A percentile compares a stretch with the other conserved stretches of the same genome.
Evolutionary conservation across 2,113 vertebrate genomes (phyloP).

Genomic region (Peromyscus polionotus): DNA sequence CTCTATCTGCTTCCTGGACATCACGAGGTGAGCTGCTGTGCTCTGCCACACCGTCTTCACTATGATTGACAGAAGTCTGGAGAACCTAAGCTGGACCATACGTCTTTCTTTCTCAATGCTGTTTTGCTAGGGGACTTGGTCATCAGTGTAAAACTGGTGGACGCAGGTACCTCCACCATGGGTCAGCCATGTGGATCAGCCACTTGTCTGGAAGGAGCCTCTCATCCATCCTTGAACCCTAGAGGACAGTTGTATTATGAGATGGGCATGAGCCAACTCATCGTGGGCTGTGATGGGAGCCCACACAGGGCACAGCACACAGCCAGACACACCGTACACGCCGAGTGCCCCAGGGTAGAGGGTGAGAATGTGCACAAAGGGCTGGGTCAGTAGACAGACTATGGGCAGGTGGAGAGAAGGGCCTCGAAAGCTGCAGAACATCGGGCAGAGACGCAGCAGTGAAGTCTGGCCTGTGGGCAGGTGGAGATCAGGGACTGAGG

Average conservation of each 20-base stretch:
- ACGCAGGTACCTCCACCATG: neutral
- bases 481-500: neutral
- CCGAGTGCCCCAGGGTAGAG: neutral
- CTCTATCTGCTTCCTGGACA: neutral
- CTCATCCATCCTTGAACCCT: neutral
- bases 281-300: neutral
- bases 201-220: neutral
- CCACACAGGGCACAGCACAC: too few species aligned
- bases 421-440: neutral
- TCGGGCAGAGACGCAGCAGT: neutral
- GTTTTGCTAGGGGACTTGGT: neutral
- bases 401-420: neutral
- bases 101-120: neutral
- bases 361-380: neutral
- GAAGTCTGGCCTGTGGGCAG: conserved; percentile 37
- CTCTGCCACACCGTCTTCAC: neutral
- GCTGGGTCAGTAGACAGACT: neutral
- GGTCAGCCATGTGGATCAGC: neutral
- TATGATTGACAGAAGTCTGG: neutral
- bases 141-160: neutral
- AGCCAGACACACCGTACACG: neutral
- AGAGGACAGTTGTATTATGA: neutral
- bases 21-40: neutral
- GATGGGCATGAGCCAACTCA: neutral
- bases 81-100: neutral